Base-by-base conservation (phyloP, 2,888 invertebrate species). In the Lobophora halterata region DNA sequence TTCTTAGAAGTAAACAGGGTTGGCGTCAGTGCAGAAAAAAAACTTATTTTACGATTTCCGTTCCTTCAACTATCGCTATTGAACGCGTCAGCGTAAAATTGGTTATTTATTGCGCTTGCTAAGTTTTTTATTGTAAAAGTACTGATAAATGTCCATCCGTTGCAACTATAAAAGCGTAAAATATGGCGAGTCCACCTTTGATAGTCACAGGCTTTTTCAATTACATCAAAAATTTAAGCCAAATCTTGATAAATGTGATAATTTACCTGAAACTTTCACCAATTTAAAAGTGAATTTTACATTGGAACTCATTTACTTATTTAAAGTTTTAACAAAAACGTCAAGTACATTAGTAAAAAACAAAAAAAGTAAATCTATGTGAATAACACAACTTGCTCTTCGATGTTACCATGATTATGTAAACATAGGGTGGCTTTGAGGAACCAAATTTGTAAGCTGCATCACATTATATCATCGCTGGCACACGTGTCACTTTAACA, bases 21-120 rank as follows among this genome's bases (percentile, higher is more conserved):
- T 63, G 71, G 69, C 72, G 75, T 52, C 67, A 63, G 63, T 50
- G 73, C 61, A 76, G 66, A 75, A 74, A 79, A 72, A 26, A 80
- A 86, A 82, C 73, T 81, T 85, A 77, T 81, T 82, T 83, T 80
- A 85, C 81, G 81, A 82, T 83, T 85, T 87, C 86, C 86, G 72
- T 72, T 79, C 49, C 47, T 59, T 62, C 65, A 67, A 70, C 60
- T 66, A 69, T 72, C 60, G 63, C 60, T 65, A 66, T 73, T 58
- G 78, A 76, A 76, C 70, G 70, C 71, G 58, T 56, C 56, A 60
- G 73, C 65, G 69, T 67, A 68, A 79, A 76, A 83, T 76, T 47
- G 69, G 61, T 81, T 80, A 83, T 86, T 86, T 86, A 86, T 77
- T 57, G 58, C 67, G 64, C 63, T 74, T 78, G 65, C 73, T 73